Evolutionary conservation across 2,888 invertebrate species (phyloP), one percentile per base, ranked within the genome.

Genomic region (Timandra comae): DNA sequence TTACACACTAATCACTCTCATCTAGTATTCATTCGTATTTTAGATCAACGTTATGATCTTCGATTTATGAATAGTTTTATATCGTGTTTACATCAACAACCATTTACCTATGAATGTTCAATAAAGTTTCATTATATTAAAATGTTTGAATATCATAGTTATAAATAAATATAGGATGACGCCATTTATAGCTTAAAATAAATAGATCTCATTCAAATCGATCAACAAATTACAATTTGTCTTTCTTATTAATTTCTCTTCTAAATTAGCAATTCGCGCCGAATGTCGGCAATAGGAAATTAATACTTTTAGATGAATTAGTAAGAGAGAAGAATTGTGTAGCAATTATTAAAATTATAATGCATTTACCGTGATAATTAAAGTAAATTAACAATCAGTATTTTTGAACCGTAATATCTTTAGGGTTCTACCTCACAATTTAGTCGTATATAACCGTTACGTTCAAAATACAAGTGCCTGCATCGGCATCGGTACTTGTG

Each of bases 371-470:
- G 33, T 24, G 22, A 35, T 30, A 23, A 8, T 23, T 6, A 8
- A 22, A 12, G 13, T 22, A 10, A 11, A 21, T 25, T 24, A 21
- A 38, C 45, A 46, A 57, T 56, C 59, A 54, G 60, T 59, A 52
- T 60, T 56, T 46, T 16, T 40, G 52, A 43, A 41, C 50, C 49
- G 49, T 46, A 46, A 46, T 49, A 46, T 47, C 42, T 36, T 43
- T 52, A 56, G 53, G 57, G 57, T 64, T 56, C 56, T 59, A 62
- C 54, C 53, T 63, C 62, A 63, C 56, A 45, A 40, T 53, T 16
- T 16, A 16, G 16, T 16, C 3, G n/a, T 57, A 52, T 41, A 38
- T 54, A 47, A 43, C 39, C 41, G 43, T 52, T 41, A 46, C 43
- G 46, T 47, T 41, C 33, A 30, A 36, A 38, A 40, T 38, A 56